Evolutionary conservation across 2,113 vertebrate genomes (phyloP).

Genomic region (Forbesichthys agassizii): DNA sequence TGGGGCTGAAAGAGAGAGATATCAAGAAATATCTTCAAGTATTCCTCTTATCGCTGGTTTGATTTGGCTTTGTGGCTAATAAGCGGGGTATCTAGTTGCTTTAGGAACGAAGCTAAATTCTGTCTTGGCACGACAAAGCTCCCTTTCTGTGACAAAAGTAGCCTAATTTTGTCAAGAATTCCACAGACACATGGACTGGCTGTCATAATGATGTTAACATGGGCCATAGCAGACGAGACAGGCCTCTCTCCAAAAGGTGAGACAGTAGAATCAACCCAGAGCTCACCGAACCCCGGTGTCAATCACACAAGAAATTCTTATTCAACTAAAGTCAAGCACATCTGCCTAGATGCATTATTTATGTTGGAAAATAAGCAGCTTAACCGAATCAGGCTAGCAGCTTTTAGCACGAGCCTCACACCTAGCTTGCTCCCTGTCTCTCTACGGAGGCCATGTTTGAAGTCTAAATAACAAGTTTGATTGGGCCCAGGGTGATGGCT

Average conservation of each 20-base stretch:
- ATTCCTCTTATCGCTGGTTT: constrained; percentile 69
- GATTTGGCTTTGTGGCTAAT: constrained; percentile 65
- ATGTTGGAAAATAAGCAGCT: constrained; percentile 78
- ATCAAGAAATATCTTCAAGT: constrained; percentile 58
- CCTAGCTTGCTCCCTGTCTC: constrained; percentile 61
- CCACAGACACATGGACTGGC: constrained; percentile 63
- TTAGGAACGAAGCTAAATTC: constrained; percentile 66
- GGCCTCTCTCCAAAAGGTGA: constrained; percentile 75
- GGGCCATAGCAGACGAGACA: constrained; percentile 73
- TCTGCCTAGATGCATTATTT: constrained; percentile 80
- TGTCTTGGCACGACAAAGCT: constrained; percentile 25
- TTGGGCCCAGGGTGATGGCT: constrained; percentile 71
- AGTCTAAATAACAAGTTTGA: constrained; percentile 78
- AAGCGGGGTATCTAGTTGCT: constrained; percentile 60
- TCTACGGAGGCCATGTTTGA: constrained; percentile 74
- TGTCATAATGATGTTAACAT: constrained; percentile 75
- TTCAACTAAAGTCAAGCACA: constrained; percentile 75
- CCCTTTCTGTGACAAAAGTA: constrained; percentile 46
- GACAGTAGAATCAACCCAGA: constrained; percentile 62
- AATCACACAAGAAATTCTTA: constrained; percentile 69
- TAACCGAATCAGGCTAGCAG: constrained; percentile 73
- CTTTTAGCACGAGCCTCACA: constrained; percentile 78
- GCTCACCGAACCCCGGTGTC: constrained; percentile 73
- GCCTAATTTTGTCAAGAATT: constrained; percentile 75
- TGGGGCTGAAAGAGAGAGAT: constrained; percentile 52